These are phyloP conservation scores for Drosophila siamana DNA, from an alignment of 2,888 invertebrate genomes.

Conservation along the genomic window DNA sequence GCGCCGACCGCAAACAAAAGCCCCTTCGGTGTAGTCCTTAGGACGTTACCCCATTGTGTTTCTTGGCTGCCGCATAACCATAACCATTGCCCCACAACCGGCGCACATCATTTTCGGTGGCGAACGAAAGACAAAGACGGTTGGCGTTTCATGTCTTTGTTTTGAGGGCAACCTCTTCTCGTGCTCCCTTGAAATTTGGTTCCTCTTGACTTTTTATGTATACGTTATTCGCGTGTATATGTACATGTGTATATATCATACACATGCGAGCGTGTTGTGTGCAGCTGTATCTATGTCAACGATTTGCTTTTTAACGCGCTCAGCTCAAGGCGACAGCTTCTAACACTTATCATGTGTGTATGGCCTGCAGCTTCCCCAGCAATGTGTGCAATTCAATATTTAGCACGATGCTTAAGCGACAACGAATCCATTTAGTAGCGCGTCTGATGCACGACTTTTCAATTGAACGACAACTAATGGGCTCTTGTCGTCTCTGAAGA, in stretches of 20 bases:
- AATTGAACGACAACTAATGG: constrained; percentile 27
- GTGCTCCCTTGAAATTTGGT: constrained; percentile 57
- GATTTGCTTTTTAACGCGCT: constrained; percentile 60
- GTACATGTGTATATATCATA: constrained; percentile 47
- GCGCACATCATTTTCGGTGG: constrained; percentile 45
- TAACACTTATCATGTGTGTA: constrained; percentile 46
- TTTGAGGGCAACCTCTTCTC: constrained; percentile 43
- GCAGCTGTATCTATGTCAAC: constrained; percentile 59
- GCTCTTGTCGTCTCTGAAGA: neutral
- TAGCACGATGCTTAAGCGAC: constrained; percentile 31
- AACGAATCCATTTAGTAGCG: constrained; percentile 25
- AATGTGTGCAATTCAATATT: constrained; percentile 37
- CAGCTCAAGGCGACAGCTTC: constrained; percentile 67
- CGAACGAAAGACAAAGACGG: constrained; percentile 29
- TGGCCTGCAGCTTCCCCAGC: constrained; percentile 41
- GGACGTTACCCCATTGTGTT: constrained; percentile 53
- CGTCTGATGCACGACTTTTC: constrained; percentile 30
- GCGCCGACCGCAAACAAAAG: constrained; percentile 60
- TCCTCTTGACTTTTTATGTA: constrained; percentile 68
- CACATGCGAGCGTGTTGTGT: neutral
- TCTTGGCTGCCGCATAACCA: constrained; percentile 36
- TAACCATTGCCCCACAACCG: constrained; percentile 54
- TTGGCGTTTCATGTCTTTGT: constrained; percentile 60
- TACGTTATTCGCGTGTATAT: constrained; percentile 5
- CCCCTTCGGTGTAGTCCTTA: constrained; percentile 39